Evolutionary conservation across 2,797 vertebrate species (phyloP).

Genomic region (Lacerta bilineata): DNA sequence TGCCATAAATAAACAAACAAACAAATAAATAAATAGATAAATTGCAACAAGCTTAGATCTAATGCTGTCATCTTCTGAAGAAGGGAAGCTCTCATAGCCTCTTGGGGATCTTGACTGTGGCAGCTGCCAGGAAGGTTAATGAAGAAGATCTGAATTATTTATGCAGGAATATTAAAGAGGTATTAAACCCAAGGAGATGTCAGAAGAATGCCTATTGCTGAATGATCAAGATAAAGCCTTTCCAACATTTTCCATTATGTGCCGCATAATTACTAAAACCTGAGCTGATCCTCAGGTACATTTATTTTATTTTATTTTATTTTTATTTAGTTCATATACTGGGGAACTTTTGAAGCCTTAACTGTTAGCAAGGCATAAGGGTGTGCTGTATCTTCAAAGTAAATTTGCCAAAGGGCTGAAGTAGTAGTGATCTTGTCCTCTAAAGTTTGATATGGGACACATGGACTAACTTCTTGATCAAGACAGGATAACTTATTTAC

Average conservation of each 20-base stretch:
- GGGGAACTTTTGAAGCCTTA: background rate
- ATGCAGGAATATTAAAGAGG: conserved; percentile 54
- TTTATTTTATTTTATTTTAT: background rate
- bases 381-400: background rate
- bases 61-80: conserved; percentile 27
- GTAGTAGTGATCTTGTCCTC: background rate
- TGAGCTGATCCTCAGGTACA: conserved; percentile 15
- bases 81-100: conserved; percentile 37
- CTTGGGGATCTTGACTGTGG: conserved; percentile 28
- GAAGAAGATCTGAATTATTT: conserved; percentile 53
- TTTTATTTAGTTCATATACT: background rate
- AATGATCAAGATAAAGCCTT: conserved; percentile 56
- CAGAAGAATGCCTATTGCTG: conserved; percentile 52
- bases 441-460: background rate
- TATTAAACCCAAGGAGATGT: conserved; percentile 51
- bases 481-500: background rate
- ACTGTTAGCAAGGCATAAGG: background rate
- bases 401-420: background rate
- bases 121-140: conserved; percentile 53
- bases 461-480: background rate
- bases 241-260: conserved; percentile 50
- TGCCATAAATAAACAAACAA: background rate
- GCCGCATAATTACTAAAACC: conserved; percentile 50
- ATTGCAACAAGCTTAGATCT: background rate
- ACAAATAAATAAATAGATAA: background rate